Conservation (phyloP, 2,113 vertebrate genomes). For the Crotophaga sulcirostris region DNA sequence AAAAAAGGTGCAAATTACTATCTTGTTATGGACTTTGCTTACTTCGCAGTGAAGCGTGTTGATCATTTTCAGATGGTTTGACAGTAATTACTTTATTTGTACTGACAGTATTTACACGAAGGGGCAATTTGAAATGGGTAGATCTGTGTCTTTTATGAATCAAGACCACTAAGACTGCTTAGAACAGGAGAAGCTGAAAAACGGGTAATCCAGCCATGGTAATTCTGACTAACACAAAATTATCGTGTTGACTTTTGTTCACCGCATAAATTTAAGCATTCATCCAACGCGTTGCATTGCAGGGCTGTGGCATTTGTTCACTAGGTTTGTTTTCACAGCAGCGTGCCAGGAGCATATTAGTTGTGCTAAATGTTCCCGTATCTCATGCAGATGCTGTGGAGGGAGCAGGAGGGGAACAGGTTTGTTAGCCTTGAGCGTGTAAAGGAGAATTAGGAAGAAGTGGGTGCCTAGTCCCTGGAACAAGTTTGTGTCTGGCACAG, state of each 20-base stretch:
- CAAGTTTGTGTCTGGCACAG: neutral
- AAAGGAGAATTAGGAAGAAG: neutral
- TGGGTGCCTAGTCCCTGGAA: neutral
- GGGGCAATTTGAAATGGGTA: conserved; percentile 21
- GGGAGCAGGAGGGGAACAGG: neutral
- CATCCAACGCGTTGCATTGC: neutral
- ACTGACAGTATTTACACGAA: conserved; percentile 48
- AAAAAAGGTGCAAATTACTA: conserved; percentile 67
- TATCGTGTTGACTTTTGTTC: neutral
- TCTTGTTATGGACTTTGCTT: conserved; percentile 57
- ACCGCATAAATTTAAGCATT: neutral
- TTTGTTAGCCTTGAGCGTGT: neutral
- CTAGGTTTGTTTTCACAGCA: neutral
- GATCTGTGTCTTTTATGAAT: conserved; percentile 1
- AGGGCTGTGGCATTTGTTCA: neutral
- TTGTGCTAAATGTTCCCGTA: neutral
- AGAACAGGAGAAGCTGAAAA: conserved; percentile 34
- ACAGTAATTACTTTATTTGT: conserved; percentile 46
- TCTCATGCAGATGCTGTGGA: neutral
- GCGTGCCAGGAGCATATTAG: fast-evolving
- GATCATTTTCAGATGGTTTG: conserved; percentile 66
- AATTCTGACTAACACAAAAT: conserved; percentile 38
- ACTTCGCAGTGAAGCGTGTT: neutral
- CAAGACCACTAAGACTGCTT: neutral
- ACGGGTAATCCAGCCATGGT: neutral